A percentile compares a stretch with the other conserved stretches of the same genome.
These are phyloP conservation scores for Drosophila greeni DNA, from an alignment of 2,888 invertebrate genomes.

Conservation along the genomic window DNA sequence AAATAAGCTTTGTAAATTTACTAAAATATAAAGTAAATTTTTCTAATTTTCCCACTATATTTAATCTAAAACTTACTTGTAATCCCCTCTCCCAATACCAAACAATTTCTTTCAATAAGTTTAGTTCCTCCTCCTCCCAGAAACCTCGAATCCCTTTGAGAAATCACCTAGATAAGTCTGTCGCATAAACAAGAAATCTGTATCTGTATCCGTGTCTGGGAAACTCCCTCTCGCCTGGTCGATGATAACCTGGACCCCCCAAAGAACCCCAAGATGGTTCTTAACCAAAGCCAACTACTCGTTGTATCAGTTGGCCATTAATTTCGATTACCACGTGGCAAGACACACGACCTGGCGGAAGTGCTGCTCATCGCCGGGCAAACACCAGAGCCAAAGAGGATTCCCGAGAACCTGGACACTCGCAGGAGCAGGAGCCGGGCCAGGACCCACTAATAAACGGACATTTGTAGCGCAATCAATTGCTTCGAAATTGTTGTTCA, in stretches of 20 bases:
- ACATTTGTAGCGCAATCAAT: constrained; percentile 74
- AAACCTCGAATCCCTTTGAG: constrained; percentile 33
- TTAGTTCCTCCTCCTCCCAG: constrained; percentile 10
- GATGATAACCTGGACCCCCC: constrained; percentile 11
- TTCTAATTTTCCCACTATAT: not conserved
- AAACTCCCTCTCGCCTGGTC: not conserved
- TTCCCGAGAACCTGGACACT: constrained; percentile 2
- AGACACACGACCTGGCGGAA: constrained; percentile 72
- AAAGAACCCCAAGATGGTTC: constrained; percentile 13
- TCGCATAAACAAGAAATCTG: constrained; percentile 56
- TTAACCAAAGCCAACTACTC: constrained; percentile 49
- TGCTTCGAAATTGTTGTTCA: constrained; percentile 71
- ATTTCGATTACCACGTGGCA: constrained; percentile 73
- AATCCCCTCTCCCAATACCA: not conserved
- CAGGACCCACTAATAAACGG: constrained; percentile 68
- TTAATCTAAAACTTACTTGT: not conserved
- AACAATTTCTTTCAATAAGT: constrained; percentile 53
- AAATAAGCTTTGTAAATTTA: not conserved
- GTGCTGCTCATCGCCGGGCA: constrained; percentile 48
- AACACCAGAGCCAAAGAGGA: constrained; percentile 20
- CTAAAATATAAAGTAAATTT: not conserved
- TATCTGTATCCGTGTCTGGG: constrained; percentile 45
- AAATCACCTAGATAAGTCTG: constrained; percentile 55
- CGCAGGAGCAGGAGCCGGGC: constrained; percentile 15
- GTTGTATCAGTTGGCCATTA: constrained; percentile 67